phyloP scores from a whole-genome alignment of 2,888 invertebrate genomes.

The Drosophila flavopinicola region DNA sequence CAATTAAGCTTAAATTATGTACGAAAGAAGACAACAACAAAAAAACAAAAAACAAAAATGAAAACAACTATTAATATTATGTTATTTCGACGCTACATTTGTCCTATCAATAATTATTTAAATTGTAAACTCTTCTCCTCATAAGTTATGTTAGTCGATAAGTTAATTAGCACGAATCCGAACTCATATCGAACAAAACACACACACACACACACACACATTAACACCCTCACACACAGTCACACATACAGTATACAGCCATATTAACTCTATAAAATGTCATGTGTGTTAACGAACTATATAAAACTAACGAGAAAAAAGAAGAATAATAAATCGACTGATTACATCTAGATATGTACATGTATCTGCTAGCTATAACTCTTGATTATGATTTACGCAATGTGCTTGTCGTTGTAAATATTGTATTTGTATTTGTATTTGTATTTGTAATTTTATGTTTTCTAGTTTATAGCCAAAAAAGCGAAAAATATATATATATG shows the following conservation, averaged over 20 bases:
- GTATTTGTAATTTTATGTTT: slow-evolving; percentile 67
- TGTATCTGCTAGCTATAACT: slow-evolving; percentile 53
- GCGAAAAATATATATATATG: slow-evolving; percentile 38
- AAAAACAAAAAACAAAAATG: neutral
- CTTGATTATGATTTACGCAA: slow-evolving; percentile 50
- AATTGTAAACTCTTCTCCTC: slow-evolving; percentile 65
- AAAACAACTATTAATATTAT: slow-evolving; percentile 46
- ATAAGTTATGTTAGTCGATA: slow-evolving; percentile 68
- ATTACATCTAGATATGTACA: slow-evolving; percentile 70
- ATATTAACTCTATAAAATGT: slow-evolving; percentile 71
- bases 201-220: slow-evolving; percentile 31
- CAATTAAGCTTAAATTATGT: slow-evolving; percentile 67
- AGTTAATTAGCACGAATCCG: slow-evolving; percentile 52
- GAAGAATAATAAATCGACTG: slow-evolving; percentile 67
- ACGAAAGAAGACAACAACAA: neutral
- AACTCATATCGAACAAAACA: slow-evolving; percentile 19
- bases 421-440: slow-evolving; percentile 39
- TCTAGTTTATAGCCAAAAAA: slow-evolving; percentile 73
- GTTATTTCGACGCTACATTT: slow-evolving; percentile 31
- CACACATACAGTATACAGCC: slow-evolving; percentile 51
- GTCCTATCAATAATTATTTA: slow-evolving; percentile 50
- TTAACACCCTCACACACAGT: slow-evolving; percentile 2
- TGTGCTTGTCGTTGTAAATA: slow-evolving; percentile 65
- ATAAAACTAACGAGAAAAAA: slow-evolving; percentile 6
- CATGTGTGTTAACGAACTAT: slow-evolving; percentile 35